phyloP scores from a whole-genome alignment of 2,113 vertebrate species.

The Amphiprion percula region DNA sequence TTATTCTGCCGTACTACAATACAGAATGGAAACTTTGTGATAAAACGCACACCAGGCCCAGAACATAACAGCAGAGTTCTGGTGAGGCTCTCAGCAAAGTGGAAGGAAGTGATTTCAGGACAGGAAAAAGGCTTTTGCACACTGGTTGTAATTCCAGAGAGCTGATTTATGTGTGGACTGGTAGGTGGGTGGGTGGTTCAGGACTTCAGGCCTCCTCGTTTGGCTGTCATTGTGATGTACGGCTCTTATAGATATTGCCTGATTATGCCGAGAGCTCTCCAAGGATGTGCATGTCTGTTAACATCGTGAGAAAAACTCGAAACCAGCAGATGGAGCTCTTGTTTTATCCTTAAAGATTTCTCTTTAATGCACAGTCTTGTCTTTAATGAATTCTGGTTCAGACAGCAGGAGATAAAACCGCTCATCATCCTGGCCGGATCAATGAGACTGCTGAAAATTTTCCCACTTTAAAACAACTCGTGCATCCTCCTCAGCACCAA shows the following conservation, averaged over 20 bases:
- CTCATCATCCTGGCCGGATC: constrained; percentile 8
- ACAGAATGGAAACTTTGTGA: not conserved
- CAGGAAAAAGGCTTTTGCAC: constrained; percentile 1
- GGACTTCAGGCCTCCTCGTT: constrained; percentile 20
- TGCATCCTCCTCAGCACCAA: constrained; percentile 16
- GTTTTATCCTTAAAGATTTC: constrained; percentile 13
- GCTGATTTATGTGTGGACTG: constrained; percentile 23
- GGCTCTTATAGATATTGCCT: constrained; percentile 22
- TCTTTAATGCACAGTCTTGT: not conserved
- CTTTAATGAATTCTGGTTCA: constrained; percentile 76
- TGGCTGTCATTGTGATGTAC: constrained; percentile 51
- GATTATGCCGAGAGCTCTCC: constrained; percentile 29
- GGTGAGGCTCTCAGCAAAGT: constrained; percentile 10
- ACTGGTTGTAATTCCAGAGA: constrained; percentile 8
- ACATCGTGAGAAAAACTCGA: not conserved
- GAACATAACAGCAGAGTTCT: too few species aligned
- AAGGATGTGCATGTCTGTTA: not conserved
- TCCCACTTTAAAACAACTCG: constrained; percentile 10
- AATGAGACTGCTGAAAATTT: constrained; percentile 3
- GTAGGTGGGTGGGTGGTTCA: not conserved
- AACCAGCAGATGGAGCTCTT: constrained; percentile 74
- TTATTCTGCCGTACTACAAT: not conserved
- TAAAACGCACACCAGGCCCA: not conserved
- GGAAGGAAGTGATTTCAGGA: constrained; percentile 26
- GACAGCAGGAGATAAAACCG: constrained; percentile 71